Base-by-base conservation (phyloP, 2,113 vertebrate species). In the Cavia aperea region DNA sequence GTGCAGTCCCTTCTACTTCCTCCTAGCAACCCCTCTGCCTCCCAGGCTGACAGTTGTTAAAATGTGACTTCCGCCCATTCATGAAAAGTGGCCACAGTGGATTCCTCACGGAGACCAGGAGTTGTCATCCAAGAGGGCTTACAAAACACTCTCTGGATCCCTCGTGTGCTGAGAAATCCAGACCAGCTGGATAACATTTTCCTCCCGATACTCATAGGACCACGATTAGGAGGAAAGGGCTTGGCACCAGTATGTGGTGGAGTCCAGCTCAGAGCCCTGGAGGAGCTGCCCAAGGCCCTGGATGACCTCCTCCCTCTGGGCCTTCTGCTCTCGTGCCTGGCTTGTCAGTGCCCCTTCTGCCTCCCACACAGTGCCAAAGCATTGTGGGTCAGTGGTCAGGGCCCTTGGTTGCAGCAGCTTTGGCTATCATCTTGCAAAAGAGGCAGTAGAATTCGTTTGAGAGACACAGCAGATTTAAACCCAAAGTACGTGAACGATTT, bases 211-310 rank as follows among this genome's bases (percentile, higher is more conserved):
- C 81, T 93, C 85, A 0, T 21, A 92, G 86, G 92, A 49, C 84
- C 87, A 39, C 75, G 70, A 81, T 90, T n/a, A 92, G 90, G 95
- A 95, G 95, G 51, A 96, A 95, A 96, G 94, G 95, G 92, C 86
- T 83, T 95, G 95, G 91, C 89, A 89, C 77, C 24, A 3, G 31
- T 3, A 0, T 51, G 49, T 46, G 83, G 65, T 73, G 77, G 77
- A 68, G 60, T 46, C 83, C 81, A 73, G 72, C n/a, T 13, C 21
- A 7, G 46, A 63, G 86, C 72, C 81, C 62, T 23, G 39, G 33
- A 78, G 92, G 85, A 60, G 68, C 93, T 91, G 84, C 70, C 63
- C 62, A 5, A 68, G 63, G 75, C 36, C 73, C 58, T 6, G n/a
- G 73, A 2, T 86, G 68, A 86, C 88, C 60, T 90, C 62, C n/a